phyloP scores from a whole-genome alignment of 2,113 vertebrate genomes.

The Salminus brasiliensis region DNA sequence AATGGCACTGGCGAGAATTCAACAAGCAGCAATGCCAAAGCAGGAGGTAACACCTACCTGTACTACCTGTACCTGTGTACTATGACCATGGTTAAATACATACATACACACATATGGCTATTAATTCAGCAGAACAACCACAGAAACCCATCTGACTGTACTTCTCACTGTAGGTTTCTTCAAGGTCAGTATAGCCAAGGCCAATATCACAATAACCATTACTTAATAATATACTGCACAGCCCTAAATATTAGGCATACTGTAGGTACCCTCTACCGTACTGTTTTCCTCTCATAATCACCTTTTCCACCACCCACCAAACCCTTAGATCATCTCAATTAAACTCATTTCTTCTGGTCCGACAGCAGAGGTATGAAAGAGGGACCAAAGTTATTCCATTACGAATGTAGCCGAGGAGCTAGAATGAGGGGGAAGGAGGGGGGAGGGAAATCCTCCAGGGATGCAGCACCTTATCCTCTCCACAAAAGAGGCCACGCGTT shows the following conservation, averaged over 20 bases:
- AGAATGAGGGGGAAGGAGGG: background rate
- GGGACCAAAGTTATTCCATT: background rate
- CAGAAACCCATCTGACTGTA: no score
- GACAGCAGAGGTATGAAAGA: background rate
- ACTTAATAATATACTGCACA: background rate
- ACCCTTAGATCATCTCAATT: background rate
- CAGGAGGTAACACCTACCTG: no score
- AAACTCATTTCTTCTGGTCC: no score
- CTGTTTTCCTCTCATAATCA: background rate
- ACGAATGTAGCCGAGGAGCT: background rate
- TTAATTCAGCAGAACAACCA: no score
- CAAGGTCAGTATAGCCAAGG: no score
- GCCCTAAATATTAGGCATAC: background rate
- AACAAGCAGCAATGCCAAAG: no score
- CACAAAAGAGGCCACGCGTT: background rate
- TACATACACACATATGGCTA: no score
- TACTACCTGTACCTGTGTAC: no score
- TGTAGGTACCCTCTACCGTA: no score
- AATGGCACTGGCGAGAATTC: no score
- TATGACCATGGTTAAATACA: no score
- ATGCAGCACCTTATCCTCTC: background rate
- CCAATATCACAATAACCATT: background rate
- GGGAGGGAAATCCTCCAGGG: background rate
- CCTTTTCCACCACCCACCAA: background rate
- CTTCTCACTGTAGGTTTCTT: no score